Evolutionary conservation across 2,113 vertebrate species (phyloP).

Genomic region (Arenaria interpres): DNA sequence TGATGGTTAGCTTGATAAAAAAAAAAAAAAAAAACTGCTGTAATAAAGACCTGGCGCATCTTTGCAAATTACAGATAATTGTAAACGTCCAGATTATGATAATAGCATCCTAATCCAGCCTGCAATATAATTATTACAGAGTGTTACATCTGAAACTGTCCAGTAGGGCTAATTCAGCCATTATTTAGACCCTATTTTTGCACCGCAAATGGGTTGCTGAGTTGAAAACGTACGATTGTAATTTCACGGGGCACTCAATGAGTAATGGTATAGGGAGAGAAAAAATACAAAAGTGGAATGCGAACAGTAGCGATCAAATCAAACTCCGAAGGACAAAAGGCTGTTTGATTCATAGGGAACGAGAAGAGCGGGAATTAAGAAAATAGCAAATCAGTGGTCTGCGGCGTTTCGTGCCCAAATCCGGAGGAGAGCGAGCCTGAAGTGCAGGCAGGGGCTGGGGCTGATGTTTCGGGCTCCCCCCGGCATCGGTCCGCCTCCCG

Average conservation of each 20-base stretch:
- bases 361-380: conserved; percentile 77
- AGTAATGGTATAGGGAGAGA: conserved; percentile 87
- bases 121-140: conserved; percentile 99
- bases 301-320: conserved; percentile 81
- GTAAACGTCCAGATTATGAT: conserved; percentile 99
- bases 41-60: conserved; percentile 99
- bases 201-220: conserved; percentile 90
- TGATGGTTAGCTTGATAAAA: conserved; percentile 97
- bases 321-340: conserved; percentile 81
- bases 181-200: conserved; percentile 97
- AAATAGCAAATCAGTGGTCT: conserved; percentile 71
- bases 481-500: neutral
- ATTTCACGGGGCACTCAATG: conserved; percentile 96
- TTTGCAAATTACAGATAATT: conserved; percentile 99
- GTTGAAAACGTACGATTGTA: conserved; percentile 97
- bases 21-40: conserved; percentile 89
- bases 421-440: conserved; percentile 27
- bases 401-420: conserved; percentile 68
- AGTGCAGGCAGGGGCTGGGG: neutral
- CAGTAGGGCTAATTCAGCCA: conserved; percentile 98
- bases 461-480: neutral
- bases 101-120: conserved; percentile 99
- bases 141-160: conserved; percentile 99
- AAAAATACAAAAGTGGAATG: conserved; percentile 80
- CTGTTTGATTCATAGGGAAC: conserved; percentile 61